These are phyloP conservation scores for Scytalopus superciliaris DNA, from an alignment of 2,113 vertebrate genomes.

Conservation along the genomic window DNA sequence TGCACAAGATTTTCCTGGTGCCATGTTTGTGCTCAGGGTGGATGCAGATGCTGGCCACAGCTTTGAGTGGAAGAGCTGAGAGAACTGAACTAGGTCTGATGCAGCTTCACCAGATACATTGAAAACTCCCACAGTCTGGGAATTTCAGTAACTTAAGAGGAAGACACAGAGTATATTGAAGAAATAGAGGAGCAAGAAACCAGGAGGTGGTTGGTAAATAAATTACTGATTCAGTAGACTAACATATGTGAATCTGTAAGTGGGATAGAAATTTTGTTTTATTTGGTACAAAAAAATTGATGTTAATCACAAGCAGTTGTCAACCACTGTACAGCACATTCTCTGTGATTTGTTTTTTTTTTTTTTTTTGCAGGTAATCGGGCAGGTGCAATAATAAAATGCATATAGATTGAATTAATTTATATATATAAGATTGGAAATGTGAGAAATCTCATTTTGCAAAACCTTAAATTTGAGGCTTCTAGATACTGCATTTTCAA, in stretches of 20 bases:
- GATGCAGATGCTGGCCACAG: accelerated
- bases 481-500: not conserved
- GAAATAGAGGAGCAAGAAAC: not conserved
- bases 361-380: not conserved
- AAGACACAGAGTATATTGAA: not conserved
- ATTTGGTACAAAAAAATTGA: not conserved
- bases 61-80: not conserved
- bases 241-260: not conserved
- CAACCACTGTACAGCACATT: not conserved
- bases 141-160: not conserved
- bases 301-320: not conserved
- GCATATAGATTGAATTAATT: not conserved
- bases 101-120: not conserved
- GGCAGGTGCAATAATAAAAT: not conserved
- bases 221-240: not conserved
- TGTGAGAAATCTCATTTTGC: not conserved
- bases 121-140: not conserved
- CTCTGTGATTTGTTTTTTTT: not conserved
- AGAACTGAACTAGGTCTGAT: not conserved
- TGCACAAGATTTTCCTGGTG: not conserved
- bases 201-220: not conserved
- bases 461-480: not conserved
- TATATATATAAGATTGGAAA: not conserved
- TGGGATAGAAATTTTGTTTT: not conserved
- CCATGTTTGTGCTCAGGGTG: not conserved